A percentile compares a stretch with the other conserved stretches of the same genome.
Conservation (phyloP, 2,888 invertebrate species). For the Punctoribates punctum region DNA sequence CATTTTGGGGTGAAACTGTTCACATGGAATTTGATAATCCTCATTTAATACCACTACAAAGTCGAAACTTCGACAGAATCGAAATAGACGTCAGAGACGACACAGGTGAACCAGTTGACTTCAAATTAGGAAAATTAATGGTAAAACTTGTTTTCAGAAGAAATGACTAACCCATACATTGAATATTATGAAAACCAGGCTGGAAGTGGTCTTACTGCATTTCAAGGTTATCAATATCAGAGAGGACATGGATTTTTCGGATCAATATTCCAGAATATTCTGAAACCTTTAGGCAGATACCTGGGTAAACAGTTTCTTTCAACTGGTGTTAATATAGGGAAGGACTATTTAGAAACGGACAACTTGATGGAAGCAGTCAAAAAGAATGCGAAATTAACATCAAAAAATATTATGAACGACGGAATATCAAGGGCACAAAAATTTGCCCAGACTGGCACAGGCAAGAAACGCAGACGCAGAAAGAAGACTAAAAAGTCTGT, state of each 20-base stretch:
- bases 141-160: neutral
- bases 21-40: conserved; percentile 22
- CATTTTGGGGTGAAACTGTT: neutral
- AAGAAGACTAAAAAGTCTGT: conserved; percentile 1
- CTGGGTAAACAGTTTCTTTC: neutral
- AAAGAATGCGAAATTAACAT: neutral
- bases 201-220: neutral
- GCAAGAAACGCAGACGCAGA: neutral
- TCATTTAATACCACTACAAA: conserved; percentile 38
- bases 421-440: too few species aligned
- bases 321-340: neutral
- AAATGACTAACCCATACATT: neutral
- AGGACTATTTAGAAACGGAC: neutral
- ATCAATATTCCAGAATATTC: neutral
- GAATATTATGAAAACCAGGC: conserved; percentile 29
- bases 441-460: neutral
- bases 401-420: neutral
- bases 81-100: conserved; percentile 35
- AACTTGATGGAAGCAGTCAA: neutral
- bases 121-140: neutral
- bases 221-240: neutral
- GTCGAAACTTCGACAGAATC: conserved; percentile 36
- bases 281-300: conserved; percentile 3
- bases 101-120: conserved; percentile 34
- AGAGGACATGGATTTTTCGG: conserved; percentile 29